Evolutionary conservation across 2,113 vertebrate genomes (phyloP).

Genomic region (Pholis gunnellus): DNA sequence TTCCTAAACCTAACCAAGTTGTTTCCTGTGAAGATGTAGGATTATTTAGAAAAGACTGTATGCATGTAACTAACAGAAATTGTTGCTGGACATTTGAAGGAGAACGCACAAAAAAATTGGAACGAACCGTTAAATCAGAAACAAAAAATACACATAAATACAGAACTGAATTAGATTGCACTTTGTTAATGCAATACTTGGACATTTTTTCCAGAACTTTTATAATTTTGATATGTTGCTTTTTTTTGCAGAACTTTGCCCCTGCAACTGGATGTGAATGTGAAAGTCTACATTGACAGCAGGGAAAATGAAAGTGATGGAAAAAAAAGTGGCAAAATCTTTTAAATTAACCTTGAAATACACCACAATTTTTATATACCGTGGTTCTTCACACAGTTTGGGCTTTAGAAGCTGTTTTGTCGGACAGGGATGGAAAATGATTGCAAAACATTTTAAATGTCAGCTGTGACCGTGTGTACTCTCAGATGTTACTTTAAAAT

Average conservation of each 20-base stretch:
- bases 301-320: slow-evolving; percentile 8
- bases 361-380: not conserved
- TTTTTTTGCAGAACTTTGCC: not conserved
- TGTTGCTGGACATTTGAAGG: no score
- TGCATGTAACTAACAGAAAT: no score
- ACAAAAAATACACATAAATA: not conserved
- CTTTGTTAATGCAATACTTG: not conserved
- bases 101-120: no score
- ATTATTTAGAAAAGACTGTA: no score
- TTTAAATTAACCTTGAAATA: slow-evolving; percentile 7
- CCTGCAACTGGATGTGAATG: not conserved
- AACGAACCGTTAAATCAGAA: not conserved
- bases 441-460: slow-evolving; percentile 24
- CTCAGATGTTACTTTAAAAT: not conserved
- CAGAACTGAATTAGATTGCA: not conserved
- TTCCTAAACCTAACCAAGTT: no score
- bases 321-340: slow-evolving; percentile 24
- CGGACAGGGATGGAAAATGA: not conserved
- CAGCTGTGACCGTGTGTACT: slow-evolving; percentile 9
- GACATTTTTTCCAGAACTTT: not conserved
- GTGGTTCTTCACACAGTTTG: not conserved
- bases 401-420: not conserved
- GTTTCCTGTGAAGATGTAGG: no score
- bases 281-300: not conserved
- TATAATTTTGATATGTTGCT: not conserved